Percentiles rank a stretch among this genome's conserved stretches.
phyloP scores from a whole-genome alignment of 2,797 vertebrate genomes.

The Chrysocyon brachyurus region DNA sequence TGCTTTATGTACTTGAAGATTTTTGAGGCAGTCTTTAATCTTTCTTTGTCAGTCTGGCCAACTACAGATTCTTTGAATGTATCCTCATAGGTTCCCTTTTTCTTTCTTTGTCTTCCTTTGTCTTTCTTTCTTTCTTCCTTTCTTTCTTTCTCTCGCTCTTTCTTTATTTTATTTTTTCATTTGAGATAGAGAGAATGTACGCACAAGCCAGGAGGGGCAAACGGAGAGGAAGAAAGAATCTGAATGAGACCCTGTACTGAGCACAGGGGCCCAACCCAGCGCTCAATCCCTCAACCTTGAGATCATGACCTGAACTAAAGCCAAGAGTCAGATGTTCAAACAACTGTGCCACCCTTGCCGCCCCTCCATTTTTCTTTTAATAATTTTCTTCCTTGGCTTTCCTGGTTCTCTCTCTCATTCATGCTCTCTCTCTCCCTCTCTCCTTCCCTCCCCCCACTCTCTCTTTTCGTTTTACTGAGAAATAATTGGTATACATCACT shows the following conservation, averaged over 20 bases:
- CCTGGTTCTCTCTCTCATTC: not conserved
- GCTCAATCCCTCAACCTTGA: no score
- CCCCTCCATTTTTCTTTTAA: not conserved
- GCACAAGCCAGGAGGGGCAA: no score
- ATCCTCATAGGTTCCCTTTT: not conserved
- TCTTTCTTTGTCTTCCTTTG: not conserved
- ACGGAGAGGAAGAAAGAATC: no score
- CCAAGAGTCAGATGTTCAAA: no score
- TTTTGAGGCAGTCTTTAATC: not conserved
- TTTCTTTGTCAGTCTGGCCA: not conserved
- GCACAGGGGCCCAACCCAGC: no score
- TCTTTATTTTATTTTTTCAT: no score
- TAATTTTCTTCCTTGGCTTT: not conserved
- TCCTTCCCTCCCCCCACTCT: not conserved
- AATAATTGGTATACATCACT: not conserved
- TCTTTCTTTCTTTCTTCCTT: not conserved
- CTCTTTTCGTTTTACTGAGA: not conserved
- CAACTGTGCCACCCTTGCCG: no score
- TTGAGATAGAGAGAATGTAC: no score
- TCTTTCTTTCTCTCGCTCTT: not conserved
- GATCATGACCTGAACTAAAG: no score
- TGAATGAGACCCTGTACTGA: no score
- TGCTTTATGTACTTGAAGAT: not conserved
- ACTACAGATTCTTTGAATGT: not conserved
- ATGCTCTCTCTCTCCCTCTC: not conserved